Evolutionary conservation across 1,140 invertebrate species (phyloP).

Genomic region (Campoletis sonorensis): DNA sequence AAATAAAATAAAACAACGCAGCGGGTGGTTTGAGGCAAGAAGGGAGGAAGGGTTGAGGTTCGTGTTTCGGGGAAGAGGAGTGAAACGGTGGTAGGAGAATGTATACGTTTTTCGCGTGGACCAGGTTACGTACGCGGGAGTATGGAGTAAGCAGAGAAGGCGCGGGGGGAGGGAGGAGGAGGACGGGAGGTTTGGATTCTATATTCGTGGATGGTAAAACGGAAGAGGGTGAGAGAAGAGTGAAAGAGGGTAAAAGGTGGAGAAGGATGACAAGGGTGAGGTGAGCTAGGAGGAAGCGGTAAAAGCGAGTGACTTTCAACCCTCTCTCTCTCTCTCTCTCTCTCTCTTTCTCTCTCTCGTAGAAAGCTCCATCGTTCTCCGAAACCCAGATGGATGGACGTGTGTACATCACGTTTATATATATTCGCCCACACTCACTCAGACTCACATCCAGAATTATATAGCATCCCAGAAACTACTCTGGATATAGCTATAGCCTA

Average conservation of each 20-base stretch:
- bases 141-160: too few relatives aligned
- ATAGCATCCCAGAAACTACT: neutral
- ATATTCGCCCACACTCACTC: too few relatives aligned
- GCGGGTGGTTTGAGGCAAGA: too few relatives aligned
- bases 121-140: conserved; percentile 17
- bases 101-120: conserved; percentile 50
- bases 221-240: neutral
- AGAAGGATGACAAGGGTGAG: conserved; percentile 42
- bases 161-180: conserved; percentile 20
- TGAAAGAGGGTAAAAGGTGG: conserved; percentile 21
- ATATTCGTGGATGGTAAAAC: conserved; percentile 18
- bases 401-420: conserved; percentile 11
- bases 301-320: conserved; percentile 43
- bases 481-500: too few relatives aligned
- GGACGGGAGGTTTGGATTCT: conserved; percentile 14
- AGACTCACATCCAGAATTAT: neutral
- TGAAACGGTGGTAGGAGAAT: neutral
- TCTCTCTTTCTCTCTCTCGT: neutral
- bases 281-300: conserved; percentile 13
- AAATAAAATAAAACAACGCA: conserved; percentile 58
- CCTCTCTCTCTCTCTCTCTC: conserved; percentile 20
- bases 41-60: too few relatives aligned
- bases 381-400: conserved; percentile 45
- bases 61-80: too few relatives aligned
- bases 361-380: neutral